These are phyloP conservation scores for Malachius bipustulatus DNA, from an alignment of 2,888 invertebrate genomes.

Conservation along the genomic window DNA sequence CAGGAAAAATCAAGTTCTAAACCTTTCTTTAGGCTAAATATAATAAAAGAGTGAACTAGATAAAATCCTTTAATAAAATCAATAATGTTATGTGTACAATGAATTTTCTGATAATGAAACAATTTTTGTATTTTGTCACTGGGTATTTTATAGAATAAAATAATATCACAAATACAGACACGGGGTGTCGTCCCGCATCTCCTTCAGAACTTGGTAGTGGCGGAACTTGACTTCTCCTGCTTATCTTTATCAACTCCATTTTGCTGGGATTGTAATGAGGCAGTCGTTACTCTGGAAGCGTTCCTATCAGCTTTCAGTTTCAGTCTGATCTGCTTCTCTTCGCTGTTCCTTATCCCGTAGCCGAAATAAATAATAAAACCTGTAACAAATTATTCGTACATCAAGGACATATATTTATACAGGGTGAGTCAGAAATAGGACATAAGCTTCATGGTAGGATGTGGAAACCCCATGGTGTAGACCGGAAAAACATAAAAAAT, in stretches of 20 bases:
- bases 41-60: no score
- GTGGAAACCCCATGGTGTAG: no score
- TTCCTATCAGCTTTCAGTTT: slow-evolving; percentile 5
- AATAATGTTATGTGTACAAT: no score
- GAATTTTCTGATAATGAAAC: no score
- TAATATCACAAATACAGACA: no score
- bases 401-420: background rate
- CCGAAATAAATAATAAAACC: slow-evolving; percentile 76
- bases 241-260: background rate
- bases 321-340: slow-evolving; percentile 37
- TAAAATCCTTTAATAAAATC: no score
- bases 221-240: slow-evolving; percentile 4
- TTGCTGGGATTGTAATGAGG: background rate
- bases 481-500: no score
- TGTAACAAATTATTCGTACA: slow-evolving; percentile 32
- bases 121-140: no score
- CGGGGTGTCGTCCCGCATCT: no score
- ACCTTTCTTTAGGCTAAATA: no score
- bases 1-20: no score
- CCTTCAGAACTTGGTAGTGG: slow-evolving; percentile 12
- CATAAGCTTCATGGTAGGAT: background rate
- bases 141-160: no score
- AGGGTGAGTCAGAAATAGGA: background rate
- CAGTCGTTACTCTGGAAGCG: background rate
- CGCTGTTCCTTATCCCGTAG: slow-evolving; percentile 72